Base-by-base conservation (phyloP, 2,113 vertebrate genomes). In the Kryptolebias marmoratus region DNA sequence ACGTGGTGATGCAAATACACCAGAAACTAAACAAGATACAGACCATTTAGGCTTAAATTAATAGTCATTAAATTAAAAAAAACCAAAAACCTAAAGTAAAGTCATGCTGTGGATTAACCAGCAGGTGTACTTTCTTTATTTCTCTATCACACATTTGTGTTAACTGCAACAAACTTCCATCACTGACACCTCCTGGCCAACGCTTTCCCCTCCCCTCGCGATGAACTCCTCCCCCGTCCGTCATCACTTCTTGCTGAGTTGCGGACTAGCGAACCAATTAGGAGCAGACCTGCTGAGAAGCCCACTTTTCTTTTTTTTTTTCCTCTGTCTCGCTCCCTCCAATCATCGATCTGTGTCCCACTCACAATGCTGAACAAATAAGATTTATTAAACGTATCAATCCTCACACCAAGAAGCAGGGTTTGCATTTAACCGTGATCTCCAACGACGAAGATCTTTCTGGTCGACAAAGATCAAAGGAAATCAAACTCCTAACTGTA, bases 301-400 rank as follows among this genome's bases (percentile, higher is more conserved):
- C 39, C 39, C 48, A 48, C 14, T 5, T 7, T 18, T 14, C 5
- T 49, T 49, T 49, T 49, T 16, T 12, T 48, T 48, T 13, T 13
- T 18, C 1, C 18, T 49, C 18, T 49, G 15, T 18, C 18, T 18
- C 12, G 15, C 11, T 7, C 5, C 18, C 48, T 45, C 22, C 13
- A 30, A 13, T 12, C 12, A 42, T 36, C 2, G 15, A 13, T 42
- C 16, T n/a, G 47, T 15, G 15, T 60, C 31, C 47, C 36, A 36
- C 18, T 16, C 15, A 11, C 30, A 1, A 42, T 47, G 6, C 13
- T 28, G 44, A 65, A 28, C 6, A 64, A 7, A 49, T n/a, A 50
- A 22, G 6, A 28, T 73, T 57, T 50, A 14, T 44, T 58, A 58
- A 60, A 68, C 18, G 39, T 27, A 67, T 47, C n/a, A 55, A 42